Base-by-base conservation (phyloP, 2,113 vertebrate genomes). In the Protomyctophum bolini region DNA sequence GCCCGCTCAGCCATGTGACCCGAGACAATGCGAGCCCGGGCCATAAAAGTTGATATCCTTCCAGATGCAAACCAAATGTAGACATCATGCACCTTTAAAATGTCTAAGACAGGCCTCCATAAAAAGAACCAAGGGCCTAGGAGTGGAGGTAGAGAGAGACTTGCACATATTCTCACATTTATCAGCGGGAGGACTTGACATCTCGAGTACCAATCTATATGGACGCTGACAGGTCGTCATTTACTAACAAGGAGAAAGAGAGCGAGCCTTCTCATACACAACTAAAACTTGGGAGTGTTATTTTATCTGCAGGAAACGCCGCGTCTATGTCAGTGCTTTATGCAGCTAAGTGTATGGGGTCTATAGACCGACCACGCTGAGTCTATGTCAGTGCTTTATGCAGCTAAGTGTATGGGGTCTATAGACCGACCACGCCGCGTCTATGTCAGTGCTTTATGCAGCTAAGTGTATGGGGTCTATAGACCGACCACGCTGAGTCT, bases 31-130 rank as follows among this genome's bases (percentile, higher is more conserved):
- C 77, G 75, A 55, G 72, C 61, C 48, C 46, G 15, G 59, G 72
- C 66, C 6, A 21, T 84, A 85, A 87, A 89, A 82, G 71, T 80
- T 81, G 80, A 86, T 82, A 83, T 83, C 75, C 66, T 71, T 73
- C 79, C 79, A 82, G 70, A 86, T 87, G 79, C 65, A 70, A 78
- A 87, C 80, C 85, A 86, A 86, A 87, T 83, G 83, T 66, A 73
- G 82, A 83, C 75, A 81, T 77, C 47, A 48, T 66, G 49, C 77
- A 76, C 75, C 72, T 77, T 66, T 70, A 82, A 74, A 81, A 70
- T 61, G 77, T 59, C 66, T 58, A 75, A 79, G 65, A 69, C 56
- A 62, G 73, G 51, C 21, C 28, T 45, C 54, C 7, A 55, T 83
- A 62, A 77, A 80, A 74, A 47, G 57, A 68, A 77, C 66, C 58